Evolutionary conservation across 2,797 vertebrate genomes (phyloP), one percentile per base, ranked within the genome.

Genomic region (Poeciliopsis turneri): DNA sequence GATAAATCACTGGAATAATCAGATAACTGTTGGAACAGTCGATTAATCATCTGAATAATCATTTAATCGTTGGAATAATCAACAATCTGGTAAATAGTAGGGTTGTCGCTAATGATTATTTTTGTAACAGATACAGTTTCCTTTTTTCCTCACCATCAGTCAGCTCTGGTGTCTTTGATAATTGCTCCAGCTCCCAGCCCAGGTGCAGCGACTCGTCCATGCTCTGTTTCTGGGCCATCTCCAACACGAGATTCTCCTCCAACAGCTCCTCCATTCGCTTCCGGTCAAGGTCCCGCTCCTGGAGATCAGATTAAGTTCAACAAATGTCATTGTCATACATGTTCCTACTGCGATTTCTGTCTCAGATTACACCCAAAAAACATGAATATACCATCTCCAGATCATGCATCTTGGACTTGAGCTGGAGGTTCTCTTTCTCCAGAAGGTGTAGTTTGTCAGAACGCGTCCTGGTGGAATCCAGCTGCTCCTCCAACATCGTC

Each of bases 151-250:
- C 94, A 99, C 98, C 97, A 91, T 99, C 97, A 13, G 96, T 95
- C 81, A 97, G 92, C 47, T 99, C 98, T 28, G 97, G 97, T 33
- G 97, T 97, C 93, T 97, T 99, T 66, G 97, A 97, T 20, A 99
- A 97, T 87, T 99, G 98, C 83, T 99, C 98, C 79, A 99, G 94
- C 86, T 99, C 98, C 98, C 98, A 99, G 86, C 98, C 98, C 78
- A 99, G 95, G 91, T 99, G 98, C 87, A 99, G 91, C 5, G 98
- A 99, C 88, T 99, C 98, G 69, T 99, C 98, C 98, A 99, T 99
- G 87, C 98, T 99, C 92, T 99, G 98, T 80, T 99, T 99, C 94
- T 99, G 98, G 78, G 98, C 98, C 97, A 99, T 97, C 95, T 98
- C 98, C 13, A 99, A 93, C 51, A 96, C 96, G 90, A 99, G 96